A percentile compares a stretch with the other conserved stretches of the same genome.
phyloP scores from a whole-genome alignment of 2,113 vertebrate genomes.

The Ammospiza nelsoni region DNA sequence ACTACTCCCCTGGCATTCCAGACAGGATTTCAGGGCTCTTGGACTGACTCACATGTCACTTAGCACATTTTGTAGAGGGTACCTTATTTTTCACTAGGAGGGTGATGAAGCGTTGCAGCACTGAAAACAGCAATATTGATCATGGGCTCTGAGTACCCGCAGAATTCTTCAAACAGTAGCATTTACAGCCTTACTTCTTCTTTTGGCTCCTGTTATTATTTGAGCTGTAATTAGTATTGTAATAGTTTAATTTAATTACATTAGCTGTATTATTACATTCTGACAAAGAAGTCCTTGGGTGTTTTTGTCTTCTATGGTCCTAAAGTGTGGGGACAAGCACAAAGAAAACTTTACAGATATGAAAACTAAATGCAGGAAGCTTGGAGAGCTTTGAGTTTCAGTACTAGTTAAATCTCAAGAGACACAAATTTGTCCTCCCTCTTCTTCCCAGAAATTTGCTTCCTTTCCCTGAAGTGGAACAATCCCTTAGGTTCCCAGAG shows the following conservation, averaged over 20 bases:
- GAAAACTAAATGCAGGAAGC: neutral
- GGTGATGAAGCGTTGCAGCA: neutral
- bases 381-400: neutral
- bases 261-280: neutral
- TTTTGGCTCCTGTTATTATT: neutral
- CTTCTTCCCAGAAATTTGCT: neutral
- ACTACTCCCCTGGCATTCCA: conserved; percentile 26
- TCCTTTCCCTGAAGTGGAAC: neutral
- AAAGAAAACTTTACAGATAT: neutral
- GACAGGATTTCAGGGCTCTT: conserved; percentile 11
- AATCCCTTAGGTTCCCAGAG: neutral
- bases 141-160: neutral
- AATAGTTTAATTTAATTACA: neutral
- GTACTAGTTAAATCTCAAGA: neutral
- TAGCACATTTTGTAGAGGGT: conserved; percentile 2
- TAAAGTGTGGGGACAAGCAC: neutral
- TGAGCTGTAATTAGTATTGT: neutral
- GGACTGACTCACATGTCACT: conserved; percentile 29
- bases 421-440: neutral
- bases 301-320: neutral
- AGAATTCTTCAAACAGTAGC: neutral
- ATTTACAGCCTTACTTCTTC: neutral
- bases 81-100: conserved; percentile 11
- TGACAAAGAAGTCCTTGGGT: neutral
- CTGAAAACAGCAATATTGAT: neutral